Conservation (phyloP, 2,113 vertebrate genomes). For the Marcusenius ussheri region DNA sequence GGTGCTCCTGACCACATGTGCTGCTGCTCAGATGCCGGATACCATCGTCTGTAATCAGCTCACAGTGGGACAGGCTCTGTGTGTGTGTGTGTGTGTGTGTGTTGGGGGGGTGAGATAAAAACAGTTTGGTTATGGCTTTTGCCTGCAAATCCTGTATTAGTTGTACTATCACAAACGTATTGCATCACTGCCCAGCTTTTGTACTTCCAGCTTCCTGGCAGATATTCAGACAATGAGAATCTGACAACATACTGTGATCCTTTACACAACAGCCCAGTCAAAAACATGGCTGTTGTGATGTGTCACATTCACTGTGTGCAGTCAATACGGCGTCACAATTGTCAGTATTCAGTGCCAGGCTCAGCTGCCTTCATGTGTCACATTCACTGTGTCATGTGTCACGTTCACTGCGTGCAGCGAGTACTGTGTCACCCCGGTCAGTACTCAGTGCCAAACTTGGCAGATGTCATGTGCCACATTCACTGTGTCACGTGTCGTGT, state of each 20-base stretch:
- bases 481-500: neutral
- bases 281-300: neutral
- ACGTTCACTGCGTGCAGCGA: neutral
- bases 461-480: neutral
- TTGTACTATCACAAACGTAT: neutral
- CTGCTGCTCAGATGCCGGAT: constrained; percentile 84
- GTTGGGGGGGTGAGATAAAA: neutral
- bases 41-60: constrained; percentile 84
- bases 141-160: neutral
- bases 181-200: neutral
- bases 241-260: neutral
- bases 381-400: neutral
- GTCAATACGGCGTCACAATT: neutral
- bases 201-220: neutral
- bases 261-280: neutral
- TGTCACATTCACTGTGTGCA: neutral
- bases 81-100: constrained; percentile 4
- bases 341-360: neutral
- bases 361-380: neutral
- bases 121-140: neutral
- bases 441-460: neutral
- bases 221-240: neutral
- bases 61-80: constrained; percentile 85
- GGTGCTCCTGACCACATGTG: constrained; percentile 74
- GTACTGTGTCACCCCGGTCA: neutral